Percentiles rank a stretch among this genome's conserved stretches.
Conservation (phyloP, 2,113 vertebrate species). For the Sphaerodactylus townsendi region DNA sequence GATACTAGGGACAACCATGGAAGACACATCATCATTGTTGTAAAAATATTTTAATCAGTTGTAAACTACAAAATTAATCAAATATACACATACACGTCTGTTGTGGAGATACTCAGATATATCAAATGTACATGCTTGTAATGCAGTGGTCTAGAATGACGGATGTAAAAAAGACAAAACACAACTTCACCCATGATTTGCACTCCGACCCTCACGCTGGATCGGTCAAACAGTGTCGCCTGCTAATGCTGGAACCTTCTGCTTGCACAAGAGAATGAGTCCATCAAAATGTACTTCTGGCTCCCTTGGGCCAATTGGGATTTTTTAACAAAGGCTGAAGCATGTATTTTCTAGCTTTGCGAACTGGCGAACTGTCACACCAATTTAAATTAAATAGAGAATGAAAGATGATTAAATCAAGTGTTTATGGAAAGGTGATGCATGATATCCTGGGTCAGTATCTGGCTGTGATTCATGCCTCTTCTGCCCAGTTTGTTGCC, state of each 20-base stretch:
- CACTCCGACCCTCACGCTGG: neutral
- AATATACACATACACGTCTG: neutral
- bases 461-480: neutral
- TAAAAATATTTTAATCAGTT: neutral
- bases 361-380: neutral
- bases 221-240: neutral
- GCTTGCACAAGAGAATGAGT: too few species aligned
- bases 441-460: neutral
- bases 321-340: neutral
- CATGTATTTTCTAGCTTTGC: neutral
- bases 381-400: neutral
- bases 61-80: neutral
- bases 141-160: too few species aligned
- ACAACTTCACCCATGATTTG: neutral
- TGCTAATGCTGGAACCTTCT: too few species aligned
- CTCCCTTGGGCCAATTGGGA: neutral
- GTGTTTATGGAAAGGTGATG: neutral
- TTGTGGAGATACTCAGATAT: neutral
- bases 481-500: neutral
- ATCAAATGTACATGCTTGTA: neutral
- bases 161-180: neutral
- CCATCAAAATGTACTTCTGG: neutral
- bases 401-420: neutral
- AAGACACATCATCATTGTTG: neutral
- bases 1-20: neutral